Conservation (phyloP, 2,888 invertebrate genomes). For the Pterostichus madidus region DNA sequence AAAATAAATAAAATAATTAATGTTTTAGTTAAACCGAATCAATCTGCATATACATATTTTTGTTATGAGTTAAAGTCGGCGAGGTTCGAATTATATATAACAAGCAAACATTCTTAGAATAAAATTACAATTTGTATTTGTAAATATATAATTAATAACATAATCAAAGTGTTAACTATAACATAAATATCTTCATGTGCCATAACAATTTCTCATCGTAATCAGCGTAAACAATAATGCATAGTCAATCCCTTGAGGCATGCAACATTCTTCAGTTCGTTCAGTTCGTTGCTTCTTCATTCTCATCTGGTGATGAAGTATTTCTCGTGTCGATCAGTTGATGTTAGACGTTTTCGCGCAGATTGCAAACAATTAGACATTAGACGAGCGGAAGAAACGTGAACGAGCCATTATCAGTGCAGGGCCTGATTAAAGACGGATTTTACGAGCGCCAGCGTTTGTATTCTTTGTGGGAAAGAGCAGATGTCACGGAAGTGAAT, state of each 20-base stretch:
- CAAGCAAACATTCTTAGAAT: too few relatives aligned
- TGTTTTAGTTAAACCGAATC: too few relatives aligned
- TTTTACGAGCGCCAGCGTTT: slow-evolving; percentile 22
- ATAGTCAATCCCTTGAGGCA: slow-evolving; percentile 8
- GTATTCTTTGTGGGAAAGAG: slow-evolving; percentile 30
- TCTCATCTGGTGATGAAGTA: slow-evolving; percentile 53
- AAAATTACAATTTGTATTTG: too few relatives aligned
- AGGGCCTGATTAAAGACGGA: slow-evolving; percentile 27
- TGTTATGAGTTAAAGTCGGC: too few relatives aligned
- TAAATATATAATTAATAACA: too few relatives aligned
- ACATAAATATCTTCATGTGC: background rate
- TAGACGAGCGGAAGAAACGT: slow-evolving; percentile 41
- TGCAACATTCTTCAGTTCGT: slow-evolving; percentile 21
- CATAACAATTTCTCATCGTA: background rate
- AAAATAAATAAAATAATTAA: too few relatives aligned
- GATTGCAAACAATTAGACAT: slow-evolving; percentile 59
- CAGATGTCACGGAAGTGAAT: slow-evolving; percentile 56
- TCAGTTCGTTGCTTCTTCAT: slow-evolving; percentile 50
- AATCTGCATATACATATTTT: too few relatives aligned
- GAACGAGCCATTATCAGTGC: slow-evolving; percentile 32
- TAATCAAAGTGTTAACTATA: background rate
- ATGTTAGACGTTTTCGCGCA: slow-evolving; percentile 42
- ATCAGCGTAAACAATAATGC: background rate
- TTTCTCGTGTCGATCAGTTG: slow-evolving; percentile 36
- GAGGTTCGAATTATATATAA: too few relatives aligned